Evolutionary conservation across 2,797 vertebrate species (phyloP).

Genomic region (Rhinogobio ventralis): DNA sequence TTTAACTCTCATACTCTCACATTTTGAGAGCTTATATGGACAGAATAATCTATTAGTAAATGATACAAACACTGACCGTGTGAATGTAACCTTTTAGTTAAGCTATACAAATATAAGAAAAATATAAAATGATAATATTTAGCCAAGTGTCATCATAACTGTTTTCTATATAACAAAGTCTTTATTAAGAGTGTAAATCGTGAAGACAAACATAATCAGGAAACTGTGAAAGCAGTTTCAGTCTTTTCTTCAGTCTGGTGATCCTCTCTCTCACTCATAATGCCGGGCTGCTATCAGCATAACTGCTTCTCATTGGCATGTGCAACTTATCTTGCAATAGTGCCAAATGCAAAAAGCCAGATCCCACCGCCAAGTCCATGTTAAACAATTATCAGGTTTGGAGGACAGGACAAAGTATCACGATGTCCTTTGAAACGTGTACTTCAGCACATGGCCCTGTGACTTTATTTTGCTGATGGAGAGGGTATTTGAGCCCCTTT

Average conservation of each 20-base stretch:
- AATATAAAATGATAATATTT: background rate
- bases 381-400: slow-evolving; percentile 11
- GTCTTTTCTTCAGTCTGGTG: slow-evolving; percentile 5
- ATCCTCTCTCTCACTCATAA: slow-evolving; percentile 10
- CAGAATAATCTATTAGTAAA: background rate
- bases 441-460: background rate
- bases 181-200: background rate
- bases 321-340: slow-evolving; percentile 3
- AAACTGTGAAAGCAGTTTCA: background rate
- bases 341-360: slow-evolving; percentile 19
- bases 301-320: slow-evolving; percentile 23
- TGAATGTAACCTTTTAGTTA: background rate
- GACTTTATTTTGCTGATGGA: background rate
- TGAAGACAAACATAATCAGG: background rate
- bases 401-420: background rate
- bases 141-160: background rate
- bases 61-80: background rate
- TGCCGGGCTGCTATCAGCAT: background rate
- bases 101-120: background rate
- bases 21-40: background rate
- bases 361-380: background rate
- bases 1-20: background rate
- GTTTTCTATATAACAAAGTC: background rate
- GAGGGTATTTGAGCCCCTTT: background rate
- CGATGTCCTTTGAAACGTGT: slow-evolving; percentile 6